Percentiles rank a stretch among this genome's conserved stretches.
Evolutionary conservation across 2,888 invertebrate genomes (phyloP).

Genomic region (Eupithecia subfuscata): DNA sequence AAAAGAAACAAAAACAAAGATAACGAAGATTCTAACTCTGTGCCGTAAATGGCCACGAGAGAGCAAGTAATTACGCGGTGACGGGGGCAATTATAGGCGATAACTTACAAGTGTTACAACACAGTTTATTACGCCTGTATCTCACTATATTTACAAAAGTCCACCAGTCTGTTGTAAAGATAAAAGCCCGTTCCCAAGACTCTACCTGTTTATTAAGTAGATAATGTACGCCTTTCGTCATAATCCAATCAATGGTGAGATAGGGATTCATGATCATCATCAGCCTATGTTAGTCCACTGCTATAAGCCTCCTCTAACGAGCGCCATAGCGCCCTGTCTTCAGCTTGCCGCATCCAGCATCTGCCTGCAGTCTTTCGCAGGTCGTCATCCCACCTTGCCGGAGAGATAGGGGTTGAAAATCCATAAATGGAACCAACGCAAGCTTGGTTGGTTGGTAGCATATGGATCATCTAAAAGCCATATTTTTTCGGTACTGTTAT

Average conservation of each 20-base stretch:
- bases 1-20: constrained; percentile 16
- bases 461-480: not conserved
- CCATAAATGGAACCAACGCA: not conserved
- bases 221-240: not conserved
- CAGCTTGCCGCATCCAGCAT: too few relatives aligned
- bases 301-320: too few relatives aligned
- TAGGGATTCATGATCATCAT: too few relatives aligned
- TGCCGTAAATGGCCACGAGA: constrained; percentile 36
- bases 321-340: too few relatives aligned
- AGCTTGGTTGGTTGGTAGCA: not conserved
- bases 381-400: too few relatives aligned
- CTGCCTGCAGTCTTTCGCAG: too few relatives aligned
- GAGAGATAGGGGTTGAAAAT: not conserved
- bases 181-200: not conserved
- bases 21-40: constrained; percentile 28
- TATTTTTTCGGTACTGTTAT: not conserved
- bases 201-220: not conserved
- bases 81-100: constrained; percentile 48
- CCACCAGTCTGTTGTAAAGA: constrained; percentile 16
- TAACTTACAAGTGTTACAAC: constrained; percentile 50
- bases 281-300: too few relatives aligned
- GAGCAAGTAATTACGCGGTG: constrained; percentile 44
- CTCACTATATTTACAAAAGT: constrained; percentile 21
- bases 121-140: constrained; percentile 43
- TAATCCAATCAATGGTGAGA: not conserved